phyloP scores from a whole-genome alignment of 2,888 invertebrate species.

The Ganaspis brasiliensis region DNA sequence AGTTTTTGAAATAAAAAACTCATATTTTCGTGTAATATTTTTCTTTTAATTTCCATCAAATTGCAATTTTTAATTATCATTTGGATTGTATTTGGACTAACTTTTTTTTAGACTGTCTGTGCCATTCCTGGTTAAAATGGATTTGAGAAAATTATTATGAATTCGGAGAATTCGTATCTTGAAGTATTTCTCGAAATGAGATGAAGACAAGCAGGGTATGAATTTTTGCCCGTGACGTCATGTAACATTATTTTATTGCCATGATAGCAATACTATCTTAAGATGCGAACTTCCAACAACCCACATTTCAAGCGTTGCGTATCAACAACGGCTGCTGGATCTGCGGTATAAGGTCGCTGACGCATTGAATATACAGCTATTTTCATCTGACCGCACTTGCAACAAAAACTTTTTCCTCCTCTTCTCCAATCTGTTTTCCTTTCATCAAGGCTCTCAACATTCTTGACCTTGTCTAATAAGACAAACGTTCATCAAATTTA shows the following conservation, averaged over 20 bases:
- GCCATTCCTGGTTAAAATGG: no score
- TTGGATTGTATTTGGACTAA: no score
- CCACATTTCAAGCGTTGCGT: slow-evolving; percentile 57
- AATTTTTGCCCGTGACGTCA: slow-evolving; percentile 54
- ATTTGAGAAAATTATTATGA: slow-evolving; percentile 5
- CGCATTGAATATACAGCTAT: slow-evolving; percentile 66
- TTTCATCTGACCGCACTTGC: slow-evolving; percentile 61
- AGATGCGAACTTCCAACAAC: slow-evolving; percentile 44
- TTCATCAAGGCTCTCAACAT: slow-evolving; percentile 38
- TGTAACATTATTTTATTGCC: slow-evolving; percentile 43
- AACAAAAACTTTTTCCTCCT: slow-evolving; percentile 56
- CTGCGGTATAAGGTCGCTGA: slow-evolving; percentile 53
- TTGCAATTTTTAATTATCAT: no score
- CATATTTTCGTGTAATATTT: no score
- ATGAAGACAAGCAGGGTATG: slow-evolving; percentile 11
- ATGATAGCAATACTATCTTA: slow-evolving; percentile 61
- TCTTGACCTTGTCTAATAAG: slow-evolving; percentile 37
- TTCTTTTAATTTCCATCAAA: no score
- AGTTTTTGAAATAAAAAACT: no score
- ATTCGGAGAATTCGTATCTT: not conserved
- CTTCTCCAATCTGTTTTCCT: slow-evolving; percentile 42
- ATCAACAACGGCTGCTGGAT: slow-evolving; percentile 37
- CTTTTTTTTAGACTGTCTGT: no score
- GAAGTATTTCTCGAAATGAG: slow-evolving; percentile 32
- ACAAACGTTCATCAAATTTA: slow-evolving; percentile 14